Percentiles rank a stretch among this genome's conserved stretches.
Evolutionary conservation across 2,113 vertebrate genomes (phyloP).

Genomic region (Glaucomys volans): DNA sequence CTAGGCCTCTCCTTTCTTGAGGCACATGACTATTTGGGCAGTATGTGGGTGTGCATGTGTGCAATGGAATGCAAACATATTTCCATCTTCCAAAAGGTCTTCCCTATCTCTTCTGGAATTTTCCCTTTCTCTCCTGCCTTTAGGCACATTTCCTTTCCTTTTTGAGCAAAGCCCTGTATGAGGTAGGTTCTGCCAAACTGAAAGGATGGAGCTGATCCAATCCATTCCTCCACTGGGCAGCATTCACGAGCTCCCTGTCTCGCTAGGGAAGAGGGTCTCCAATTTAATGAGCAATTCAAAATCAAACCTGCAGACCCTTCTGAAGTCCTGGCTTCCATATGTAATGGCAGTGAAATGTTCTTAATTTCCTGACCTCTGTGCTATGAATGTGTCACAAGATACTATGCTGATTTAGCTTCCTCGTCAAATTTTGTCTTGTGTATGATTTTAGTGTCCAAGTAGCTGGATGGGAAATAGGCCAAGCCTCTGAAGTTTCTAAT

Average conservation of each 20-base stretch:
- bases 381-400: conserved; percentile 53
- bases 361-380: conserved; percentile 63
- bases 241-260: not conserved
- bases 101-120: not conserved
- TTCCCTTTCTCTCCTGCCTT: not conserved
- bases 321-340: not conserved
- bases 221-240: not conserved
- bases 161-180: not conserved
- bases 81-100: not conserved
- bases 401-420: conserved; percentile 27
- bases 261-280: not conserved
- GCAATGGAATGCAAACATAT: not conserved
- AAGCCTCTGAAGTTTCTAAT: conserved; percentile 79
- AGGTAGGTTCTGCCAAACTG: not conserved
- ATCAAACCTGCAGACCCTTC: not conserved
- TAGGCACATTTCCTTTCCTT: not conserved
- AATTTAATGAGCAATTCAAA: not conserved
- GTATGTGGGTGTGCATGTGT: rapidly evolving
- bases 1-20: not conserved
- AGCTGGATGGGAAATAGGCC: conserved; percentile 70
- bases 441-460: conserved; percentile 66
- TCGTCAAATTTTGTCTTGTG: not conserved
- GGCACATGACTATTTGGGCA: not conserved
- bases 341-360: conserved; percentile 63
- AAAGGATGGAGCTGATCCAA: not conserved